These are phyloP conservation scores for Poeciliopsis turneri DNA, from an alignment of 2,797 vertebrate species.

Conservation along the genomic window DNA sequence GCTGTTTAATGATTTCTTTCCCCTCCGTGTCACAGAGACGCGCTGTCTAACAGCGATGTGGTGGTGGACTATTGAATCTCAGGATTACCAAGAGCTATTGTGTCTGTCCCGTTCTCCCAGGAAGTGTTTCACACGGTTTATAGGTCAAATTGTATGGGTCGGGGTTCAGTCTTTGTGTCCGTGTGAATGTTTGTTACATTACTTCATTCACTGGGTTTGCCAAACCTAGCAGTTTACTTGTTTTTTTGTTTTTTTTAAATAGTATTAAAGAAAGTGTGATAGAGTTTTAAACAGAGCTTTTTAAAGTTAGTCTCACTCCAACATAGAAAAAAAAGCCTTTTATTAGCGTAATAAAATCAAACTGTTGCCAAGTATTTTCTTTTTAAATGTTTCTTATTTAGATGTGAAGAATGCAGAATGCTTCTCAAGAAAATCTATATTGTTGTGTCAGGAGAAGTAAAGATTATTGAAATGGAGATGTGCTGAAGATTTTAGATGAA, in stretches of 20 bases:
- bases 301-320: background rate
- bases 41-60: background rate
- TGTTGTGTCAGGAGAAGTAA: background rate
- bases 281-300: background rate
- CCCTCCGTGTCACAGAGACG: background rate
- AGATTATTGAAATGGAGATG: background rate
- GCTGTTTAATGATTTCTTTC: constrained; percentile 5
- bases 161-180: constrained; percentile 53
- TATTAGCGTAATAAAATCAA: background rate
- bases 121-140: constrained; percentile 73
- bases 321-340: background rate
- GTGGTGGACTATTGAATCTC: constrained; percentile 59
- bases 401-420: background rate
- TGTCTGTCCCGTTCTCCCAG: constrained; percentile 60
- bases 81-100: constrained; percentile 70
- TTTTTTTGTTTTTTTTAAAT: background rate
- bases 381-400: background rate
- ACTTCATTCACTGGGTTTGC: background rate
- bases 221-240: background rate
- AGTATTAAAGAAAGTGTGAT: background rate
- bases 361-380: background rate
- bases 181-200: constrained; percentile 37
- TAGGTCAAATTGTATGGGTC: constrained; percentile 70
- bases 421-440: background rate
- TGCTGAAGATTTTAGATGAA: background rate